A percentile compares a stretch with the other conserved stretches of the same genome.
These are phyloP conservation scores for Novumbra hubbsi DNA, from an alignment of 2,797 vertebrate genomes.

Conservation along the genomic window DNA sequence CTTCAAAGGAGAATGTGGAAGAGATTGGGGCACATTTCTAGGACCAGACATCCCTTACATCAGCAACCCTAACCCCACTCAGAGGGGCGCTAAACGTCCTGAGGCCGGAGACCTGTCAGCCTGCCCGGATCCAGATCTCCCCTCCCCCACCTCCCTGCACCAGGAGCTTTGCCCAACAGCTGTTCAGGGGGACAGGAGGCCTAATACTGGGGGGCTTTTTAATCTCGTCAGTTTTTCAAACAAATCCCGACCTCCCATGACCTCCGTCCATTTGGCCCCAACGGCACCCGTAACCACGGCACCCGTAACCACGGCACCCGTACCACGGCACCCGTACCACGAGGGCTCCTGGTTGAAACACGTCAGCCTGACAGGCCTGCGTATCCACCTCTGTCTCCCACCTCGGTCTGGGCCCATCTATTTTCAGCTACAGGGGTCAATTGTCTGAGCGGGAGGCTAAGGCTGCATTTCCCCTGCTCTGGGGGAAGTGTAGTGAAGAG, in stretches of 20 bases:
- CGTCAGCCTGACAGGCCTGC: not conserved
- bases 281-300: not conserved
- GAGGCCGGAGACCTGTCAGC: too few relatives aligned
- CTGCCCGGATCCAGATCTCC: not conserved
- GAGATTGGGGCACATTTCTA: not conserved
- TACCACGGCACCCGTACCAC: too few relatives aligned
- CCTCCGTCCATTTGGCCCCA: slow-evolving; percentile 6
- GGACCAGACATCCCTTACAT: too few relatives aligned
- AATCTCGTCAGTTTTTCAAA: slow-evolving; percentile 21
- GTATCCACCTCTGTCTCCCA: slow-evolving; percentile 21
- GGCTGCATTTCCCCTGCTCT: slow-evolving; percentile 24
- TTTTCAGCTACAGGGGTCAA: slow-evolving; percentile 46
- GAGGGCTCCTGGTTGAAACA: not conserved
- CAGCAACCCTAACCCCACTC: too few relatives aligned
- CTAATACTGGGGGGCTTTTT: slow-evolving; percentile 17
- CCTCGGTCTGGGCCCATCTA: slow-evolving; percentile 35
- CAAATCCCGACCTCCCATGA: slow-evolving; percentile 22
- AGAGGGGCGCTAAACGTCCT: too few relatives aligned
- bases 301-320: too few relatives aligned
- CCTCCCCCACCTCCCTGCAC: not conserved
- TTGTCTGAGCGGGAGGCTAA: slow-evolving; percentile 13
- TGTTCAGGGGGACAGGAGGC: slow-evolving; percentile 4
- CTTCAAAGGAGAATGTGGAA: not conserved
- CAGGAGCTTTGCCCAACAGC: not conserved
- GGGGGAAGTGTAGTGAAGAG: not conserved